phyloP scores from a whole-genome alignment of 1,140 invertebrate genomes.

The Sinonovacula constricta region DNA sequence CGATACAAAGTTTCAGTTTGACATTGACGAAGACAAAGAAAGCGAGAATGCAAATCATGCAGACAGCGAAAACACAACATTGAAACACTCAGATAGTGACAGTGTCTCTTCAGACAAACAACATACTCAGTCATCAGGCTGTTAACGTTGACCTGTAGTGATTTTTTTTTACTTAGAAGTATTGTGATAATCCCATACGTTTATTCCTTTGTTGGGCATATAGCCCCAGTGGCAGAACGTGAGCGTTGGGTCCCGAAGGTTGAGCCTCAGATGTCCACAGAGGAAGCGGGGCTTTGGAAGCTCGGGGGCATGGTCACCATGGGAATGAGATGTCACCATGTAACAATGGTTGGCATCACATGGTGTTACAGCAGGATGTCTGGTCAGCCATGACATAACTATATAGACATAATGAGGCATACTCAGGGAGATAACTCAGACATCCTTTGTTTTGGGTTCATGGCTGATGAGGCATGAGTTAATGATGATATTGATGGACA shows the following conservation, averaged over 20 bases:
- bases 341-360: not conserved
- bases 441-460: too few species aligned
- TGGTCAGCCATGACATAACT: not conserved
- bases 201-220: too few species aligned
- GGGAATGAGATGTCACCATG: not conserved
- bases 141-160: too few species aligned
- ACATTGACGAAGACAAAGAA: conserved; percentile 69
- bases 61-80: conserved; percentile 22
- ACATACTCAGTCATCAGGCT: conserved; percentile 8
- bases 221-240: too few species aligned
- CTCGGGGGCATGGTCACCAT: not conserved
- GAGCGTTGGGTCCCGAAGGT: too few species aligned
- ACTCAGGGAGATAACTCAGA: too few species aligned
- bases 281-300: not conserved
- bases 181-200: too few species aligned
- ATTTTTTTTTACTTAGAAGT: too few species aligned
- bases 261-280: not conserved
- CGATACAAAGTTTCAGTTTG: conserved; percentile 72
- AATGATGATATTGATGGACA: too few species aligned
- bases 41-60: conserved; percentile 1
- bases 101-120: conserved; percentile 9
- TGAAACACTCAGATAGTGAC: conserved; percentile 22
- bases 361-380: not conserved
- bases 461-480: too few species aligned
- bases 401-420: not conserved